Evolutionary conservation across 2,888 invertebrate genomes (phyloP), one percentile per base, ranked within the genome.

Genomic region (Nasonia oneida): DNA sequence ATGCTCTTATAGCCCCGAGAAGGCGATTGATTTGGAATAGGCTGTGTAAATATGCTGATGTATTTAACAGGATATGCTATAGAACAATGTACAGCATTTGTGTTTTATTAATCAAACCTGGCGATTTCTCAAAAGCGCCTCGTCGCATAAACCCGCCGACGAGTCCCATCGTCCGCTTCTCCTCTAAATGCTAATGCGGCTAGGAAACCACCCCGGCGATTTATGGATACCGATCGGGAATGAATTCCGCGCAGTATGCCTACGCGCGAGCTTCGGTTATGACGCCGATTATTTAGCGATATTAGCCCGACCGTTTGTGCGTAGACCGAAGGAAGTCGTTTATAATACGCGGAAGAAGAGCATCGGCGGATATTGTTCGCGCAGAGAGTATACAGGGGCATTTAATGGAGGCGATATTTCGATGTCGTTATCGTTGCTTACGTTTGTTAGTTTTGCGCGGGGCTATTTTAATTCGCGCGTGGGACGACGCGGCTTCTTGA

Each of bases 111-210:
- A 18, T 53, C 10, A 47, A 12, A 47, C 12, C 47, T 47, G 12
- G 64, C 64, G 23, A 64, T 64, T 29, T 64, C 64, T 64, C 64
- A 64, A 64, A 64, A 64, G n/a, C n/a, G 23, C n/a, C 23, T 23
- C 23, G 23, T 29, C 64, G 64, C 64, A 64, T 23, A 64, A 64
- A 64, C 64, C 64, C 71, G 53, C 6, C 33, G 47, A 18, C 77
- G 29, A 29, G 29, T 29, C 29, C 29, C 29, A 1, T 29, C 29
- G 29, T 29, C 29, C 29, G 1, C 29, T 29, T 29, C 29, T 83
- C 61, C 33, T 83, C 73, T 83, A 83, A 83, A 83, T 83, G 83
- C 83, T 83, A 83, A 83, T 83, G 57, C 33, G 70, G 33, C 37
- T 29, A 23, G 29, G 50, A 37, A 42, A 74, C 37, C n/a, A 33